A percentile compares a stretch with the other conserved stretches of the same genome.
Conservation (phyloP, 1,140 invertebrate genomes). For the Rhopalosiphum padi region DNA sequence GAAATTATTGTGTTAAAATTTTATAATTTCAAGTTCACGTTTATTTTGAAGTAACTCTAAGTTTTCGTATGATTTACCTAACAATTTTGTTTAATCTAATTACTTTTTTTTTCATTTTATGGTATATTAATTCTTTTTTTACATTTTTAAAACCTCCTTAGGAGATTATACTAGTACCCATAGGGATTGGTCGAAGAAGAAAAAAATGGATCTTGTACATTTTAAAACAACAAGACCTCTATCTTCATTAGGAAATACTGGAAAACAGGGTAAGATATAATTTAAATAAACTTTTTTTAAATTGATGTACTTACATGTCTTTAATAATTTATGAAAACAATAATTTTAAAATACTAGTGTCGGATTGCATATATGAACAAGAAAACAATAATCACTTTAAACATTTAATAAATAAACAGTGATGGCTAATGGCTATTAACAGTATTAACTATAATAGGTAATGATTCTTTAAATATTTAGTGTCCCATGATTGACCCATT, state of each 20-base stretch:
- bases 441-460: too few species aligned
- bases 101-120: neutral
- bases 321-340: too few species aligned
- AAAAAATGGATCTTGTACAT: neutral
- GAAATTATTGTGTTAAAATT: neutral
- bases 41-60: neutral
- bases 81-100: neutral
- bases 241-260: slow-evolving; percentile 5
- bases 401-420: too few species aligned
- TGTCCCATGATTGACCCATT: too few species aligned
- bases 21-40: neutral
- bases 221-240: neutral
- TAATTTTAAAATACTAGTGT: too few species aligned
- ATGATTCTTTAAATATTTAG: too few species aligned
- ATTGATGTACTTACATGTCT: neutral
- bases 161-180: neutral
- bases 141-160: neutral
- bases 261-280: slow-evolving; percentile 21
- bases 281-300: neutral
- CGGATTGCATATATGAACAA: too few species aligned
- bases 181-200: slow-evolving; percentile 45
- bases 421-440: too few species aligned
- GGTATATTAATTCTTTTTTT: neutral
- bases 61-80: neutral
- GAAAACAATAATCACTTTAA: too few species aligned